Base-by-base conservation (phyloP, 2,113 vertebrate species). In the Esox niger region DNA sequence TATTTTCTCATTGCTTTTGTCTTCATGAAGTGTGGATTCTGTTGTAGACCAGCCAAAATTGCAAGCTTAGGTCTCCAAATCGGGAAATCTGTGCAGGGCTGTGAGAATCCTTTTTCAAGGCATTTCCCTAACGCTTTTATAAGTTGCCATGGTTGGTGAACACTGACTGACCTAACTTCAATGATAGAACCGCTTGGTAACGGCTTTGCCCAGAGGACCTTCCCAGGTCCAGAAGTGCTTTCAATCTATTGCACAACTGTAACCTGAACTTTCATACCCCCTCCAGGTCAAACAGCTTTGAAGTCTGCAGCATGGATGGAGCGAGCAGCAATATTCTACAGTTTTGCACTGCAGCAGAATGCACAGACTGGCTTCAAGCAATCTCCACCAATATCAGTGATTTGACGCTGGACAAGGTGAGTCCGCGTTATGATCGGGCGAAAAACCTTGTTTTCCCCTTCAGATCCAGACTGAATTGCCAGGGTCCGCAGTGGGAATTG, bases 291-390 rank as follows among this genome's bases (percentile, higher is more conserved):
- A 93, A 93, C 78, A 93, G 92, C 73, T 96, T 98, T 85, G 92
- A 98, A 90, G 91, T 98, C 61, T 89, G 95, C 77, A 90, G 94
- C 80, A 88, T 94, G 78, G 92, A 97, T 80, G 94, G 91, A 85
- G 84, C 90, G 79, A 87, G 91, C 86, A 87, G 93, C 77, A 95
- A 93, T 69, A 87, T 93, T 89, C 94, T 97, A 71, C 95, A 95
- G 84, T 97, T 95, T 86, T 93, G 91, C 90, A 93, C 94, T 43
- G 90, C 93, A 72, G 93, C 93, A 83, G 96, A 98, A 86, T 91
- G 92, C 88, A 89, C 90, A 35, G 96, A 96, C 87, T 98, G 96
- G 96, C 93, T 98, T 79, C 92, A 92, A 86, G 92, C 95, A 73
- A 91, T 98, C 90, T 95, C 93, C 54, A 91, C 93, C 73, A 96